Percentiles rank a stretch among this genome's conserved stretches.
Conservation (phyloP, 2,113 vertebrate genomes). For the Typhlomys cinereus region DNA sequence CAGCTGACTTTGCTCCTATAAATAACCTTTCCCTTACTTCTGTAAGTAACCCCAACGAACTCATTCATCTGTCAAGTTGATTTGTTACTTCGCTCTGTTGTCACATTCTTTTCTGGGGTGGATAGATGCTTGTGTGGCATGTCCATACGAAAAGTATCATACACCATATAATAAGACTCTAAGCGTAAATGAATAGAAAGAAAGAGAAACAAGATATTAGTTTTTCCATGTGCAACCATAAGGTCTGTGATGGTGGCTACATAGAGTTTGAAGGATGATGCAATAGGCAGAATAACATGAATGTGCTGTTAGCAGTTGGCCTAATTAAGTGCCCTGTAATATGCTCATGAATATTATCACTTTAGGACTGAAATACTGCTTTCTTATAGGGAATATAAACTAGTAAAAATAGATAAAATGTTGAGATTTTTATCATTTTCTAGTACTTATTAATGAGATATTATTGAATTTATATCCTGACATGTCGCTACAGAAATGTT, state of each 20-base stretch:
- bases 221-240: not conserved
- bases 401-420: not conserved
- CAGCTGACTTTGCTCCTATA: too few species aligned
- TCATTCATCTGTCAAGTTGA: too few species aligned
- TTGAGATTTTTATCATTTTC: not conserved
- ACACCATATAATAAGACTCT: not conserved
- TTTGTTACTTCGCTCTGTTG: too few species aligned
- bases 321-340: not conserved
- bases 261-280: not conserved
- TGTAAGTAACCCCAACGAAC: too few species aligned
- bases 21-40: too few species aligned
- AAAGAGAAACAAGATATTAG: not conserved
- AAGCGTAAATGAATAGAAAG: not conserved
- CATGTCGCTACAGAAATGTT: not conserved
- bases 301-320: not conserved
- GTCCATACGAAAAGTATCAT: too few species aligned
- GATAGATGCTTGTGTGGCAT: too few species aligned
- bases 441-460: not conserved
- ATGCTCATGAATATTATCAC: not conserved
- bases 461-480: not conserved
- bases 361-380: not conserved
- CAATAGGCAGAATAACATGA: not conserved
- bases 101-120: too few species aligned
- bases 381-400: not conserved
- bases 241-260: not conserved